Base-by-base conservation (phyloP, 2,888 invertebrate genomes). In the Athalia cordata region DNA sequence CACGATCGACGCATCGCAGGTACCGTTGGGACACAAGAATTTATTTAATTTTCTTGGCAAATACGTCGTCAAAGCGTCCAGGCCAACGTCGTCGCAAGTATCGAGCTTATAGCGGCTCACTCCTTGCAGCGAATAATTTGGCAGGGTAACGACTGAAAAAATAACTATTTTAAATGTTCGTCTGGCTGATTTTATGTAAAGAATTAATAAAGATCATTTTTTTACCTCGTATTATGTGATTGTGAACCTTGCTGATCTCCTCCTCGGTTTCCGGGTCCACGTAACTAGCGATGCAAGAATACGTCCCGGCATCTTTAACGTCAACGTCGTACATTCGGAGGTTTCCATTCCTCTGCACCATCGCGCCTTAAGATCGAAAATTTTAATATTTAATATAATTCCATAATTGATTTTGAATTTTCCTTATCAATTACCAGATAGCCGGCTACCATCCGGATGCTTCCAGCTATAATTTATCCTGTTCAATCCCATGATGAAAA, bases 181-280 rank as follows among this genome's bases (percentile, higher is more conserved):
- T 50, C 5, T 6, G 8, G 13, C 4, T 49, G 66, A 66, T 49
- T 49, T 66, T 0, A 4, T 6, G 5, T 11, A 49, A 4, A 4
- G 57, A 11, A 52, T 77, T 29, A 55, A 15, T 5, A 68, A 75
- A 47, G 3, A 47, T 45, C 45, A 15, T 67, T 47, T 67, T 67
- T 15, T 5, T 77, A 86, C 86, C 86, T 84, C 84, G 84, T 61
- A 87, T 81, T 70, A 77, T 83, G 77, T 86, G 84, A 78, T 83
- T 79, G 79, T 86, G 86, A 79, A 81, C 77, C 75, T 82, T 85
- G 66, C 81, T 80, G 45, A 86, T 82, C 61, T 83, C 79, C 77
- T 86, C 86, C 68, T 87, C 87, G 78, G 84, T 86, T 52, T 86
- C 86, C 45, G 86, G 86, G 80, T 86, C 85, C 66, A 82, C 81